Base-by-base conservation (phyloP, 1,140 invertebrate genomes). In the Leptinotarsa texana region DNA sequence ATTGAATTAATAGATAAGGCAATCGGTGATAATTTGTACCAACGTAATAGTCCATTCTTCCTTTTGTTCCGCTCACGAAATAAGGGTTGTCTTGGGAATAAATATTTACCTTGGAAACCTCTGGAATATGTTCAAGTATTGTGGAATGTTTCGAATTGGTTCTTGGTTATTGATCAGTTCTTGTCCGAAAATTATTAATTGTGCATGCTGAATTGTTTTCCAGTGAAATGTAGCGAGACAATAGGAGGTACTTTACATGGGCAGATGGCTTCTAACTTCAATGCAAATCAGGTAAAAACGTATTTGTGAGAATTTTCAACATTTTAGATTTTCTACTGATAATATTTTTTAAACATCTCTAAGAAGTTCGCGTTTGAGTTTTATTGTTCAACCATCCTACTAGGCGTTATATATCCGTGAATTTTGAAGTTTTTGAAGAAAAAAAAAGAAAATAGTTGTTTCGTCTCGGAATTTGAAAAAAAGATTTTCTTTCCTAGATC, bases 251-350 rank as follows among this genome's bases (percentile, higher is more conserved):
- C 27, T 33, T 33, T 33, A 42, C 33, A 42, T 42, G 33, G 33
- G 11, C 51, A 5, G n/a, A 78, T 79, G 78, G 70, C 78, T 62
- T 71, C 42, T 47, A 74, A 79, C 74, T 79, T 73, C 62, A 73
- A 76, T 72, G 78, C 69, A 47, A 79, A 79, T 79, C 78, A 79
- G 74, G 78, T 79, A 73, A 77, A 75, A 75, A 18, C 33, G 33
- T 42, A 42, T 42, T 42, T 42, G 33, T 42, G 33, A 42, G 33
- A 42, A 3, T 42, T 42, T 42, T 42, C 33, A 42, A 11, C 33
- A 11, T 42, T 42, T 42, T 0, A 42, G 8, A 11, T 42, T 42
- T 42, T 42, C 0, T 11, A 42, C 11, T 11, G 33, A 42, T 42
- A 42, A 0, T 42, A 42, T 42, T 42, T 42, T 42, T 42, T 42